These are phyloP conservation scores for Dipus sagitta DNA, from an alignment of 2,797 vertebrate genomes.

Conservation along the genomic window DNA sequence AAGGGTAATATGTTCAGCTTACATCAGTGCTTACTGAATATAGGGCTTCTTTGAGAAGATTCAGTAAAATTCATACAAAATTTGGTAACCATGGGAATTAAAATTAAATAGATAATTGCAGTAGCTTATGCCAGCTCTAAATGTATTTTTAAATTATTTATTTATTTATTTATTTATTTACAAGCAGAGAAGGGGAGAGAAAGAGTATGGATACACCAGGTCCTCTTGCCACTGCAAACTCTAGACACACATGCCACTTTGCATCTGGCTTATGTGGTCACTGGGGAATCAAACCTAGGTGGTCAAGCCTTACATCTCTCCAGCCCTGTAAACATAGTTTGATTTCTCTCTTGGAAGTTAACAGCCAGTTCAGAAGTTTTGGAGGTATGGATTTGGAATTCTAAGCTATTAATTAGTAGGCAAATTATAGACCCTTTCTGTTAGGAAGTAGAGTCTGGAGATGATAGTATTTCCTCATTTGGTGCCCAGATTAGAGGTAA, in stretches of 20 bases:
- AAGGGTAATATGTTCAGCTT: background rate
- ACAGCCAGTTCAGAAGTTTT: background rate
- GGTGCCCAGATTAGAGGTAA: too few species aligned
- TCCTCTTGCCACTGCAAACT: too few species aligned
- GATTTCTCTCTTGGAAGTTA: background rate
- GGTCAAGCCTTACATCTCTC: too few species aligned
- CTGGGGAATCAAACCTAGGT: too few species aligned
- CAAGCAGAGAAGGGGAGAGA: too few species aligned
- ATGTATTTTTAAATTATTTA: background rate
- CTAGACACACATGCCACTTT: too few species aligned
- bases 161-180: too few species aligned
- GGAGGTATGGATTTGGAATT: background rate
- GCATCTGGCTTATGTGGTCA: too few species aligned
- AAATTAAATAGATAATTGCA: background rate
- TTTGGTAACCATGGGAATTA: background rate
- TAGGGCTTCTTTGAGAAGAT: background rate
- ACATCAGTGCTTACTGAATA: background rate
- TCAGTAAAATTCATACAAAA: background rate
- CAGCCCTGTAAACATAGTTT: background rate
- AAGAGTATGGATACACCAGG: too few species aligned
- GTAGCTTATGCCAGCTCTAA: background rate
- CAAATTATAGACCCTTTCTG: background rate
- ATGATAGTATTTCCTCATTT: background rate
- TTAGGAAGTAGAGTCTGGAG: background rate
- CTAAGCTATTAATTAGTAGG: background rate